Percentiles rank a stretch among this genome's conserved stretches.
Conservation (phyloP, 2,797 vertebrate genomes). For the Otus scops region DNA sequence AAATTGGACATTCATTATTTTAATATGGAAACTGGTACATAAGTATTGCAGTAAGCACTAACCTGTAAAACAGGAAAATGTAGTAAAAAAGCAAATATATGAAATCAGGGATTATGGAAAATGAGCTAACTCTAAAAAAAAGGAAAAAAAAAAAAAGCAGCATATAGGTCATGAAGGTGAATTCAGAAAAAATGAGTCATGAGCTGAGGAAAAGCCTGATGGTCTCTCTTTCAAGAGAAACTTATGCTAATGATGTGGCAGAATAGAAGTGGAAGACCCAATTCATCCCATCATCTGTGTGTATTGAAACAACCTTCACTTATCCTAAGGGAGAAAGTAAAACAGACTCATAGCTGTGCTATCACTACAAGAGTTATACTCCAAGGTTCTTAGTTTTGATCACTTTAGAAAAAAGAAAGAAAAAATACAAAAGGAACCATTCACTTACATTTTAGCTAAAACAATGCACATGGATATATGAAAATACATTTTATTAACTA, state of each 20-base stretch:
- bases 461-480: background rate
- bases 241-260: background rate
- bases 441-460: background rate
- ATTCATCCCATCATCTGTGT: background rate
- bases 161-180: background rate
- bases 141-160: background rate
- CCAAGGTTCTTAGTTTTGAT: background rate
- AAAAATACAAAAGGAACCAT: background rate
- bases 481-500: background rate
- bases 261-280: background rate
- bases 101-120: background rate
- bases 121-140: background rate
- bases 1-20: background rate
- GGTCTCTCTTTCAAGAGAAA: background rate
- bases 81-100: background rate
- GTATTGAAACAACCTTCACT: background rate
- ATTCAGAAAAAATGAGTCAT: background rate
- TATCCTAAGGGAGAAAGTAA: background rate
- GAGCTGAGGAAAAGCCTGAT: background rate
- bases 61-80: background rate
- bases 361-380: background rate
- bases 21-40: background rate
- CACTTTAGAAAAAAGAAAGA: background rate
- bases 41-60: background rate
- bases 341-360: background rate